These are phyloP conservation scores for Anoura caudifer DNA, from an alignment of 2,113 vertebrate species.

Conservation along the genomic window DNA sequence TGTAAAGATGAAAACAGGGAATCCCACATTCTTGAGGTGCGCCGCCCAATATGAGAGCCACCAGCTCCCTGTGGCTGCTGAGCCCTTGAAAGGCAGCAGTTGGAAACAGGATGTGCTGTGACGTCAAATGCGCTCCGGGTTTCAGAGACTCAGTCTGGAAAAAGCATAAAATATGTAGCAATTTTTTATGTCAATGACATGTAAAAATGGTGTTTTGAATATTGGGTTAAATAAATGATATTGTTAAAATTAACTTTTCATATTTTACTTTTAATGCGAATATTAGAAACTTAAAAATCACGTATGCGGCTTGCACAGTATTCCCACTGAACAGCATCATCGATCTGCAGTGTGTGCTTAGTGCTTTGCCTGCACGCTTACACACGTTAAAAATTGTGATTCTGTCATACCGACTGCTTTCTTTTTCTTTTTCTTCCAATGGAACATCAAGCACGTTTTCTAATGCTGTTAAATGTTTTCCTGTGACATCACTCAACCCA, in stretches of 20 bases:
- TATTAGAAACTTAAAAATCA: conserved; percentile 21
- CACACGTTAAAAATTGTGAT: not conserved
- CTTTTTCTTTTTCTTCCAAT: not conserved
- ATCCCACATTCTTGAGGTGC: not conserved
- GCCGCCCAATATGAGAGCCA: not conserved
- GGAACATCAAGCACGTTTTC: not conserved
- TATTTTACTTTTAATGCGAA: not conserved
- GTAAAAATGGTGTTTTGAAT: not conserved
- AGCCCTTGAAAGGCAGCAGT: not conserved
- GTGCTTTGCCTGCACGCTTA: not conserved
- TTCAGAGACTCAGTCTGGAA: no score
- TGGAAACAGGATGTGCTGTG: not conserved
- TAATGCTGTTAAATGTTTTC: not conserved
- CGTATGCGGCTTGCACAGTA: not conserved
- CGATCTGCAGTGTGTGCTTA: not conserved
- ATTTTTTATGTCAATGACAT: not conserved
- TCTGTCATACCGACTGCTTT: not conserved
- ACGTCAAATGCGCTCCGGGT: not conserved
- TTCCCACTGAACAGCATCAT: not conserved
- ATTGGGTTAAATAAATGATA: not conserved
- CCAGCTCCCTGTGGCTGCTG: no score
- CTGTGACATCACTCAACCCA: not conserved
- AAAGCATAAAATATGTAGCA: no score
- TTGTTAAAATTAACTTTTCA: not conserved
- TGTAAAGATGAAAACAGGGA: not conserved